A percentile compares a stretch with the other conserved stretches of the same genome.
Evolutionary conservation across 2,888 invertebrate species (phyloP).

Genomic region (Rhopalosiphum nymphaeae): DNA sequence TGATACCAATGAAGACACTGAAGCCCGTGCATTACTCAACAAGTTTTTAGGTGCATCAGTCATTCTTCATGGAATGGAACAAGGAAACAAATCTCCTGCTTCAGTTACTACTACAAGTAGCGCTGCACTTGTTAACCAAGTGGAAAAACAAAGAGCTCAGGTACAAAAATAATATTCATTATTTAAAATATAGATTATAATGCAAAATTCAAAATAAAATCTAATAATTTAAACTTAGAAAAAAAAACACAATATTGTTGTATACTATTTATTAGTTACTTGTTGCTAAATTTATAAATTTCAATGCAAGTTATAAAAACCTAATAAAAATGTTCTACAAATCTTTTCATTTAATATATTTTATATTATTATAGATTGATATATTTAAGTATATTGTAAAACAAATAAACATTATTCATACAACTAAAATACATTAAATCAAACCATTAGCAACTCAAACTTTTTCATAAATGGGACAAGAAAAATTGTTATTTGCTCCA

Average conservation of each 20-base stretch:
- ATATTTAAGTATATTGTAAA: background rate
- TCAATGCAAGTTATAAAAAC: background rate
- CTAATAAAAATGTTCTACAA: background rate
- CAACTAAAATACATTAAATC: background rate
- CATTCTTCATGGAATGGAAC: slow-evolving; percentile 83
- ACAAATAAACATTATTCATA: background rate
- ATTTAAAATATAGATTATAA: background rate
- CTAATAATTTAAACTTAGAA: background rate
- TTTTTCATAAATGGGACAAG: too few relatives aligned
- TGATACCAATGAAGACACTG: slow-evolving; percentile 78
- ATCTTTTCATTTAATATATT: background rate
- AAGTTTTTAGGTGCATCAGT: slow-evolving; percentile 87
- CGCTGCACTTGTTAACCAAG: slow-evolving; percentile 69
- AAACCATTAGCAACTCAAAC: too few relatives aligned
- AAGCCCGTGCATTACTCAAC: slow-evolving; percentile 83
- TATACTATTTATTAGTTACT: background rate
- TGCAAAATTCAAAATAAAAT: background rate
- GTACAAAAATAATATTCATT: background rate
- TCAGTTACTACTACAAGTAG: slow-evolving; percentile 66
- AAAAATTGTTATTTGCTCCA: too few relatives aligned
- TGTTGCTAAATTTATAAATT: background rate
- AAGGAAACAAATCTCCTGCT: slow-evolving; percentile 69
- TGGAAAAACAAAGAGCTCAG: slow-evolving; percentile 68
- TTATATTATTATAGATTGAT: background rate
- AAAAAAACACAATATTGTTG: background rate